These are phyloP conservation scores for Apotomis betuletana DNA, from an alignment of 2,888 invertebrate species.

Conservation along the genomic window DNA sequence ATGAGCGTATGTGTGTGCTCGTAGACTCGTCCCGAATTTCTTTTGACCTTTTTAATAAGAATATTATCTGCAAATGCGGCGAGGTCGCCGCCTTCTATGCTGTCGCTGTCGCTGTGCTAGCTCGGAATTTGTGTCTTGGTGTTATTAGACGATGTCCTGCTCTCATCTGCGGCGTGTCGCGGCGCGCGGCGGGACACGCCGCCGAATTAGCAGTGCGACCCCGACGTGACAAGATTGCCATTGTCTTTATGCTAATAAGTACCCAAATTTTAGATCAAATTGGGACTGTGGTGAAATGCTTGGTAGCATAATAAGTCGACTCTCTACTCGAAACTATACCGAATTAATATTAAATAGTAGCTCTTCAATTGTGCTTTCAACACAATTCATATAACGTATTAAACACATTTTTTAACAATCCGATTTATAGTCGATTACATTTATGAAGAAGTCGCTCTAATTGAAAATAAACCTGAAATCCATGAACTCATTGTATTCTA, in stretches of 20 bases:
- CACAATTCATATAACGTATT: too few species aligned
- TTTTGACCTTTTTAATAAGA: background rate
- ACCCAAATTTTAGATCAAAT: slow-evolving; percentile 1
- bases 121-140: background rate
- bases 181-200: background rate
- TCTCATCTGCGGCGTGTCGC: background rate
- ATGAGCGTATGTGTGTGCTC: too few species aligned
- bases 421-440: too few species aligned
- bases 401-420: too few species aligned
- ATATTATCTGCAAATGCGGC: background rate
- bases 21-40: too few species aligned
- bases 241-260: slow-evolving; percentile 32
- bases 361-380: background rate
- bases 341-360: background rate
- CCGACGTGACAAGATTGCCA: slow-evolving; percentile 15
- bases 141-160: slow-evolving; percentile 2
- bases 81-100: too few species aligned
- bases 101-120: too few species aligned
- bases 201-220: background rate
- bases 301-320: background rate
- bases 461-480: too few species aligned
- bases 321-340: background rate
- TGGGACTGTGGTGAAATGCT: background rate
- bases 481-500: too few species aligned
- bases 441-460: too few species aligned